Conservation (phyloP, 2,888 invertebrate genomes). For the Caenorhabditis afra region DNA sequence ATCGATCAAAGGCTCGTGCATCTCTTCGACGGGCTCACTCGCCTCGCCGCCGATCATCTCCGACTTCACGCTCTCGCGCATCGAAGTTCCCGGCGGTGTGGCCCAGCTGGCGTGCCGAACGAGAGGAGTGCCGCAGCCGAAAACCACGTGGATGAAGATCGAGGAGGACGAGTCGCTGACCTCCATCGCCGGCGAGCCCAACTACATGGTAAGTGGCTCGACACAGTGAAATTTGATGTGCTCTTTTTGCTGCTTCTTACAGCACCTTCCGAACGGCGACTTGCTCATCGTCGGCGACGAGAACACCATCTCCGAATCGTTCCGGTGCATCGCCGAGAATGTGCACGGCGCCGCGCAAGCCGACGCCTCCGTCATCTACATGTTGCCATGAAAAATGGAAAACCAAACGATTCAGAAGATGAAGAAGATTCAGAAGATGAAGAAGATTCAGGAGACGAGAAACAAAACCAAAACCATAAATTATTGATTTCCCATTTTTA, state of each 20-base stretch:
- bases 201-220: conserved; percentile 62
- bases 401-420: too few species aligned
- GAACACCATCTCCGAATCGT: conserved; percentile 55
- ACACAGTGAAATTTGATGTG: background rate
- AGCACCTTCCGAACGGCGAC: conserved; percentile 62
- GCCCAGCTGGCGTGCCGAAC: conserved; percentile 61
- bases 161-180: conserved; percentile 64
- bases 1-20: conserved; percentile 30
- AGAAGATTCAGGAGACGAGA: too few species aligned
- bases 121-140: conserved; percentile 51
- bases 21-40: conserved; percentile 20
- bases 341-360: conserved; percentile 40
- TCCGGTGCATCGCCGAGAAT: conserved; percentile 63
- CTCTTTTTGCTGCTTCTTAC: background rate
- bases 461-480: too few species aligned
- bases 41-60: conserved; percentile 38
- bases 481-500: too few species aligned
- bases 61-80: conserved; percentile 51
- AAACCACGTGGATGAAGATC: conserved; percentile 53
- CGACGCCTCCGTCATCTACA: conserved; percentile 59
- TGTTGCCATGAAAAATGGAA: conserved; percentile 39
- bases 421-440: too few species aligned
- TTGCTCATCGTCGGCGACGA: conserved; percentile 60
- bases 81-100: conserved; percentile 59
- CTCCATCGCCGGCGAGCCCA: conserved; percentile 28